Conservation (phyloP, 2,113 vertebrate species). For the Oenanthe oenanthe region DNA sequence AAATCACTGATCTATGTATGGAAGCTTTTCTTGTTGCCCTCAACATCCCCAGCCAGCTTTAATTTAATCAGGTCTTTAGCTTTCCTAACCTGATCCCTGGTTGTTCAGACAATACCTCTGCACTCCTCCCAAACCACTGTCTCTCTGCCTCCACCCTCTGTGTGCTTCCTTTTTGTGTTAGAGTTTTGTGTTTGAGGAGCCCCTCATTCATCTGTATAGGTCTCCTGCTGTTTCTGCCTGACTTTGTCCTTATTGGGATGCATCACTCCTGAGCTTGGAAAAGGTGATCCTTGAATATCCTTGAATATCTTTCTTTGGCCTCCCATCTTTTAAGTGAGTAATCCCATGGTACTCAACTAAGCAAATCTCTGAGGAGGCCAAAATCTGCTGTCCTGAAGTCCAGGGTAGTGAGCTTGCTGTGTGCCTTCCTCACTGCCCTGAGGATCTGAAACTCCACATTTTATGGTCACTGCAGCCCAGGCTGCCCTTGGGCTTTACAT, state of each 20-base stretch:
- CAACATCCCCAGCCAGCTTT: fast-evolving
- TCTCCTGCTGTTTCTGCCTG: not conserved
- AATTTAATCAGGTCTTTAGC: not conserved
- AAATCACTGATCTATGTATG: fast-evolving
- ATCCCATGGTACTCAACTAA: not conserved
- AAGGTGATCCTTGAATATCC: not conserved
- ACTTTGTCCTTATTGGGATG: not conserved
- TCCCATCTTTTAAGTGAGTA: not conserved
- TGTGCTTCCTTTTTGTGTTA: not conserved
- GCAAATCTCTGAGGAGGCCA: not conserved
- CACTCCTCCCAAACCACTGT: not conserved
- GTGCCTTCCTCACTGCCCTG: not conserved
- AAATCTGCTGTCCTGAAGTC: not conserved
- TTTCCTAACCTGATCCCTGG: not conserved
- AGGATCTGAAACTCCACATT: not conserved
- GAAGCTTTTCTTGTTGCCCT: not conserved
- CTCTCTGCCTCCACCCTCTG: not conserved
- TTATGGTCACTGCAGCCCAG: not conserved
- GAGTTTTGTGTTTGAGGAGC: too few relatives aligned
- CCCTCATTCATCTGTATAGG: not conserved
- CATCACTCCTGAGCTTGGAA: not conserved
- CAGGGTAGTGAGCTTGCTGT: not conserved
- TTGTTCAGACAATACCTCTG: not conserved
- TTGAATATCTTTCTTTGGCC: not conserved
- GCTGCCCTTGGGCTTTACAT: not conserved